phyloP scores from a whole-genome alignment of 2,888 invertebrate species.

The Drosophila cracens region DNA sequence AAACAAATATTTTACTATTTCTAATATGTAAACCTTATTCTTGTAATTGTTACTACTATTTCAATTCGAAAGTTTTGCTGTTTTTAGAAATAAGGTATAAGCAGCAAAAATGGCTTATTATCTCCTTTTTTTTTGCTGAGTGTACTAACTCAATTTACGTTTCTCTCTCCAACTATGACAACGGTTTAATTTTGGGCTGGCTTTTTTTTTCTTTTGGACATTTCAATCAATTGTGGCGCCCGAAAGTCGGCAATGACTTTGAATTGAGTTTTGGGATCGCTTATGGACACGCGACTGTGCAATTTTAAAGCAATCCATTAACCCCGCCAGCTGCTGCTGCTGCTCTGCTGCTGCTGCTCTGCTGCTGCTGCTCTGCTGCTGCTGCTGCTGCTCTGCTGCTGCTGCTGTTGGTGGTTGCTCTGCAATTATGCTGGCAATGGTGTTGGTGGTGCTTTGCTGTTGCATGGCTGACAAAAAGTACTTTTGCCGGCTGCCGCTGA shows the following conservation, averaged over 20 bases:
- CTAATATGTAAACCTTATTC: rapidly evolving
- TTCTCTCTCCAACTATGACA: neutral
- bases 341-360: constrained; percentile 17
- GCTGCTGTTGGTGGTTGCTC: constrained; percentile 43
- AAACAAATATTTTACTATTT: neutral
- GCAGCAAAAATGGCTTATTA: neutral
- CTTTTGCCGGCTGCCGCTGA: constrained; percentile 72
- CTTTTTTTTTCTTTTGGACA: neutral
- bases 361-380: constrained; percentile 3
- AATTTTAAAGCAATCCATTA: constrained; percentile 50
- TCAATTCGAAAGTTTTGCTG: neutral
- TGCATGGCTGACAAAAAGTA: constrained; percentile 38
- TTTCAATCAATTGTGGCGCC: constrained; percentile 52
- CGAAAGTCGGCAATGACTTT: constrained; percentile 48
- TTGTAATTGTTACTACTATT: neutral
- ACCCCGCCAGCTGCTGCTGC: constrained; percentile 12
- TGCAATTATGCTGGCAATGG: constrained; percentile 10
- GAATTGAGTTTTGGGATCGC: constrained; percentile 11
- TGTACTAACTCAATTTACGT: neutral
- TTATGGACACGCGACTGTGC: constrained; percentile 44
- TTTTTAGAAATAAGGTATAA: neutral
- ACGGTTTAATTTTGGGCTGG: neutral
- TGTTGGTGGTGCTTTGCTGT: constrained; percentile 26
- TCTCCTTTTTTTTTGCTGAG: neutral
- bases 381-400: constrained; percentile 13